Base-by-base conservation (phyloP, 2,888 invertebrate species). In the Dorcus hopei region DNA sequence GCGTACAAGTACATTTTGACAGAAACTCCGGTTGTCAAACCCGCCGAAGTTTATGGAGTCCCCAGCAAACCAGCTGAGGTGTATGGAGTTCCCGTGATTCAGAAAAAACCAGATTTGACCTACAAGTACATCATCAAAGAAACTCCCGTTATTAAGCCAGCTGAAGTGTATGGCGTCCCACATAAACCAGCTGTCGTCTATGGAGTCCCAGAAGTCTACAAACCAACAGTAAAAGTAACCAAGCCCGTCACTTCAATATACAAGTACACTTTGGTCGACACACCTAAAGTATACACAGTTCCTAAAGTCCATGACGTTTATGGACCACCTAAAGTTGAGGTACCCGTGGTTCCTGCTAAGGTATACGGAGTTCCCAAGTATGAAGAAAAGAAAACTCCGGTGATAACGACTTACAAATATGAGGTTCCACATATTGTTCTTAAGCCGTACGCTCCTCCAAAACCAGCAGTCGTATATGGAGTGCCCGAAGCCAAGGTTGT, bases 381-480 rank as follows among this genome's bases (percentile, higher is more conserved):
- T 8, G n/a, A 41, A 11, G 41, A 41, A 14, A 14, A n/a, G 14
- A 23, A 9, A 3, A 45, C 9, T 38, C 23, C 23, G 3, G 40
- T 54, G 1, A 41, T 54, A 8, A 40, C 54, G 8, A 49, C 41
- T 9, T 51, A 51, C 39, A 38, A 33, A 9, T 56, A 51, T 26
- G 39, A 56, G 33, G 39, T 56, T 0, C 50, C 51, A 5, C 39
- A 38, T 42, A 8, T 38, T 47, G 23, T 7, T 19, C 38, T 19
- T 42, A 39, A 45, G 45, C 52, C 6, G 38, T 47, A 16, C 38
- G 6, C n/a, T 47, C 52, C 38, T 9, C 11, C 47, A 38, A 48
- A 38, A 9, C 55, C 55, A 49, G 54, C 48, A 14, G 14, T 33
- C 1, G 55, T 38, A 6, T 49, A 55, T 26, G 55, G 49, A 33